Conservation (phyloP, 2,113 vertebrate species). For the Oostethus manadensis region DNA sequence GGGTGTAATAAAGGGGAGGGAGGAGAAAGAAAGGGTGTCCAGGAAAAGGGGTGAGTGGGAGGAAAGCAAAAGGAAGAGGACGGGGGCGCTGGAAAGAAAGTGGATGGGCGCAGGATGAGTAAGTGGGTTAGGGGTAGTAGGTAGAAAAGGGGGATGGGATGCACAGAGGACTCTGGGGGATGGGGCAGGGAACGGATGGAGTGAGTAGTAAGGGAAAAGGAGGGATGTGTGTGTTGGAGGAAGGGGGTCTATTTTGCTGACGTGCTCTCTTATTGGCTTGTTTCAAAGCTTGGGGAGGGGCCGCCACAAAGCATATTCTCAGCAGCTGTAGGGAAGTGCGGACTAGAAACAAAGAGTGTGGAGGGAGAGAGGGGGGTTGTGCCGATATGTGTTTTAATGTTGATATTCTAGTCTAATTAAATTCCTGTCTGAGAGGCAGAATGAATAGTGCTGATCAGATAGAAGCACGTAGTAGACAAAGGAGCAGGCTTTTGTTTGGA, state of each 20-base stretch:
- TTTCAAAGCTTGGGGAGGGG: constrained; percentile 75
- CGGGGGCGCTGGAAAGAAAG: constrained; percentile 46
- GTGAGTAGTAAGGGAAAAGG: constrained; percentile 57
- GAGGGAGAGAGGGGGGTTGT: constrained; percentile 28
- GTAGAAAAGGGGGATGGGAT: constrained; percentile 63
- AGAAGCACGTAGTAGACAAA: constrained; percentile 30
- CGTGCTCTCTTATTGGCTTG: constrained; percentile 70
- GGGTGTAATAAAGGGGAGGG: constrained; percentile 36
- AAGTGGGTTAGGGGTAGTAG: constrained; percentile 60
- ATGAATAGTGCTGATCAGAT: constrained; percentile 60
- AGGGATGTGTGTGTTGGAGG: constrained; percentile 45
- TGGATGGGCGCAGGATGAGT: constrained; percentile 58
- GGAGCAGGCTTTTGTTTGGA: constrained; percentile 40
- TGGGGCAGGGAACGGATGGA: constrained; percentile 62
- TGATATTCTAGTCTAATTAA: constrained; percentile 73
- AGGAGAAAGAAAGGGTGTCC: constrained; percentile 35
- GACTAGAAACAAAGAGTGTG: constrained; percentile 61
- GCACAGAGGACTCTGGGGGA: constrained; percentile 64
- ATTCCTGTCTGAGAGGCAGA: constrained; percentile 63
- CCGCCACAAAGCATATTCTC: constrained; percentile 63
- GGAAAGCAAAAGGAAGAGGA: constrained; percentile 5
- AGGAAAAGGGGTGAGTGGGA: constrained; percentile 28
- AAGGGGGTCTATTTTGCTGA: constrained; percentile 56
- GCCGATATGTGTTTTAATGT: constrained; percentile 63
- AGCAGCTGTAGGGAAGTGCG: constrained; percentile 71